These are phyloP conservation scores for Fukomys damarensis DNA, from an alignment of 2,113 vertebrate species.

Conservation along the genomic window DNA sequence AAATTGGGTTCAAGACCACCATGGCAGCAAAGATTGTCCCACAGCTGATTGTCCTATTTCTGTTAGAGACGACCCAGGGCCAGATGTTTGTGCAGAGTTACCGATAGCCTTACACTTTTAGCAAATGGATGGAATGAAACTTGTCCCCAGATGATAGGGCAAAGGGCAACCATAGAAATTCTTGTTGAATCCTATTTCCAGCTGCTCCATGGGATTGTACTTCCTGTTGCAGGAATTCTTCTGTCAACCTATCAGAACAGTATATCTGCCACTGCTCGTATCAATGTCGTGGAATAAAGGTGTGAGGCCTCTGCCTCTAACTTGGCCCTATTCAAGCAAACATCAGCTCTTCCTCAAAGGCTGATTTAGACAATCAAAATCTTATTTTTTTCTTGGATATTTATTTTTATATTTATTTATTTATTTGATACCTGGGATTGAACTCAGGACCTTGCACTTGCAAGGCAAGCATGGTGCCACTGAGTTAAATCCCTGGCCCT, in stretches of 20 bases:
- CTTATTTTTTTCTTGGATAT: neutral
- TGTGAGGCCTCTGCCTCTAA: fast-evolving
- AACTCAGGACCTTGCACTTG: too few species aligned
- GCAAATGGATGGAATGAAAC: constrained; percentile 24
- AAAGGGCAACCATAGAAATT: neutral
- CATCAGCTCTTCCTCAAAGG: neutral
- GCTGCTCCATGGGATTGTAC: neutral
- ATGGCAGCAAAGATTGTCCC: neutral
- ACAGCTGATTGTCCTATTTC: neutral
- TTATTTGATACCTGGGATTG: too few species aligned
- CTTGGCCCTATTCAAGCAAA: neutral
- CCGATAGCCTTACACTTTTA: neutral
- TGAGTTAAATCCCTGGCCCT: too few species aligned
- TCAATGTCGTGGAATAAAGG: neutral
- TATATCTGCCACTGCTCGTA: neutral
- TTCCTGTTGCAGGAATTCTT: neutral
- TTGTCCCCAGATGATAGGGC: neutral
- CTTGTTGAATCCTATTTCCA: neutral
- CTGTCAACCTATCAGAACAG: neutral
- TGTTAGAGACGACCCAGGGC: constrained; percentile 23
- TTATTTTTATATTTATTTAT: too few species aligned
- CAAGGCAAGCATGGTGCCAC: too few species aligned
- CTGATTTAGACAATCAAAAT: neutral
- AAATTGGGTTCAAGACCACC: constrained; percentile 63
- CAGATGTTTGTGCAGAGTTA: constrained; percentile 37